Conservation (phyloP, 2,888 invertebrate genomes). For the Drosophila parthenogenetica region DNA sequence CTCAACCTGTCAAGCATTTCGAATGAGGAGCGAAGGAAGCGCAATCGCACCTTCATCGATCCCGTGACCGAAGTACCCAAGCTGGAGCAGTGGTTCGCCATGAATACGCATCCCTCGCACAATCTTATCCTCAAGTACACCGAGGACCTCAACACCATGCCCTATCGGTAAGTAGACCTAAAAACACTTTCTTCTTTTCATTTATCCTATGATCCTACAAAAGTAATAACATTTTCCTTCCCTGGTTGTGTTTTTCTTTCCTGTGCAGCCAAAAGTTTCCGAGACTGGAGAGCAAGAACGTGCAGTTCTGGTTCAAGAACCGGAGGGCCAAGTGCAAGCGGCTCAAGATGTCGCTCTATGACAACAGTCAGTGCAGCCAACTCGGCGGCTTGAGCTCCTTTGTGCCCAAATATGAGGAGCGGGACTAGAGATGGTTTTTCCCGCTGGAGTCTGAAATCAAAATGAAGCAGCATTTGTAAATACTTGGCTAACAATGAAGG, state of each 20-base stretch:
- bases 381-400: slow-evolving; percentile 83
- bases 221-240: background rate
- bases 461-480: slow-evolving; percentile 22
- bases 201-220: background rate
- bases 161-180: slow-evolving; percentile 87
- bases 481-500: slow-evolving; percentile 16
- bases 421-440: slow-evolving; percentile 72
- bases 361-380: slow-evolving; percentile 85
- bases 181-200: background rate
- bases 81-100: slow-evolving; percentile 97
- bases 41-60: slow-evolving; percentile 99
- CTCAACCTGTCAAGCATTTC: slow-evolving; percentile 88
- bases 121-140: slow-evolving; percentile 99
- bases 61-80: slow-evolving; percentile 98
- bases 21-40: slow-evolving; percentile 95
- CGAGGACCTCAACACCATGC: slow-evolving; percentile 98
- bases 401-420: slow-evolving; percentile 84
- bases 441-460: slow-evolving; percentile 2
- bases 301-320: slow-evolving; percentile 99
- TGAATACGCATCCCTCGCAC: slow-evolving; percentile 99
- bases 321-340: slow-evolving; percentile 99
- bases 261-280: slow-evolving; percentile 96
- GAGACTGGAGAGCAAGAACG: slow-evolving; percentile 98
- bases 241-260: slow-evolving; percentile 22
- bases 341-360: slow-evolving; percentile 95